phyloP scores from a whole-genome alignment of 2,888 invertebrate genomes.

The Lithophane ornitopus region DNA sequence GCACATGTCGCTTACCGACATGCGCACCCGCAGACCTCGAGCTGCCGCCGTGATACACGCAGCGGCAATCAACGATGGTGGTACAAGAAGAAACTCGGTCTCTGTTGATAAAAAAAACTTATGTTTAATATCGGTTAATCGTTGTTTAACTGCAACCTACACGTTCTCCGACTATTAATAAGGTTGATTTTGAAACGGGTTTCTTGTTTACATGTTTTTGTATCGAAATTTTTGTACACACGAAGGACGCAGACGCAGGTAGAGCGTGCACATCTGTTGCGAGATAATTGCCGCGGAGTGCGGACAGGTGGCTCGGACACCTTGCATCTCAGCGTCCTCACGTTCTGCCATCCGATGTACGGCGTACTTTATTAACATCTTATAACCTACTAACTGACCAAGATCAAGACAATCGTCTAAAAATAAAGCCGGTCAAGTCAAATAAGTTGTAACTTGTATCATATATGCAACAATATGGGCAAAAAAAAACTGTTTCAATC shows the following conservation, averaged over 20 bases:
- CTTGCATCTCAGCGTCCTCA: slow-evolving; percentile 83
- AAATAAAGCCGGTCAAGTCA: slow-evolving; percentile 37
- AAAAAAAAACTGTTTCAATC: slow-evolving; percentile 65
- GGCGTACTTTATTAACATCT: slow-evolving; percentile 48
- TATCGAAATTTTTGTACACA: slow-evolving; percentile 64
- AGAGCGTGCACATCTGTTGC: slow-evolving; percentile 86
- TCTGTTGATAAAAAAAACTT: slow-evolving; percentile 89
- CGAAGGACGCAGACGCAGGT: slow-evolving; percentile 78
- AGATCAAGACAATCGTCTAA: slow-evolving; percentile 29
- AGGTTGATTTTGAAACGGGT: slow-evolving; percentile 63
- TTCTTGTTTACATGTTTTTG: slow-evolving; percentile 75
- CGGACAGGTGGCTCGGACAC: slow-evolving; percentile 87
- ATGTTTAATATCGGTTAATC: neutral
- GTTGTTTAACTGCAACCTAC: slow-evolving; percentile 23
- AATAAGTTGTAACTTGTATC: slow-evolving; percentile 31
- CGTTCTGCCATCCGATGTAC: slow-evolving; percentile 70
- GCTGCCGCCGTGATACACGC: slow-evolving; percentile 93
- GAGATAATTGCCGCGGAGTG: slow-evolving; percentile 85
- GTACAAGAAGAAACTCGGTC: slow-evolving; percentile 93
- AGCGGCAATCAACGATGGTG: slow-evolving; percentile 93
- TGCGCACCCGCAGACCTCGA: slow-evolving; percentile 89
- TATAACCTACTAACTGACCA: slow-evolving; percentile 47
- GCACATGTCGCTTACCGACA: slow-evolving; percentile 86
- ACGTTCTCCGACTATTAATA: slow-evolving; percentile 40
- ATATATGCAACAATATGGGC: slow-evolving; percentile 15